Base-by-base conservation (phyloP, 1,140 invertebrate species). In the Trichonephila inaurata region DNA sequence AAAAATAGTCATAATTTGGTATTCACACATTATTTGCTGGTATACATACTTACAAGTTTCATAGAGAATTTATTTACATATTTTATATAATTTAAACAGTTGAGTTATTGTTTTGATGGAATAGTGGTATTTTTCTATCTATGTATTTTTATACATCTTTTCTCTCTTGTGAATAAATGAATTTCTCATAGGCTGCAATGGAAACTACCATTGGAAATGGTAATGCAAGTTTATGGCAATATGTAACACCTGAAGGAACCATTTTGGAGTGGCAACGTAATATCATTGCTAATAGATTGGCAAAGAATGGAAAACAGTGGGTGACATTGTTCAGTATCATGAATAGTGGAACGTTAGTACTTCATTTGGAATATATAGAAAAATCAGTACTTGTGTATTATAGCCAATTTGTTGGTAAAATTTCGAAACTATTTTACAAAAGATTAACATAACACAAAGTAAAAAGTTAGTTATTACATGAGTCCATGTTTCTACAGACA, bases 221-320 rank as follows among this genome's bases (percentile, higher is more conserved):
- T 95, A 98, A 98, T 95, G 94, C 96, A 3, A 96, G 96, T 28
- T 96, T 97, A 12, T 97, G 96, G 96, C 95, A 96, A 62, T 95
- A 96, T 94, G 95, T 98, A 3, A 96, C 96, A 18, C 96, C 97
- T 0, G 95, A 95, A 2, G 96, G 96, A 18, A 96, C 97, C 96
- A 96, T 99, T 4, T 97, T 98, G 60, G 97, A 98, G 94, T 97
- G 98, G 61, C 97, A 98, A 3, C 96, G 98, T 61, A 97, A 97
- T 21, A 97, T 98, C 96, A 97, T 98, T 16, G 98, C 98, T 2
- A 99, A 99, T 96, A 97, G 98, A 94, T 96, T 99, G 58, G 97
- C 98, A 0, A 96, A 95, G 1, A 96, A 97, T 95, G 97, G 97
- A 3, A 96, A 96, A 44, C 96, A 97, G 8, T 99, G 98, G 98